Evolutionary conservation across 2,113 vertebrate species (phyloP), one percentile per base, ranked within the genome.

Genomic region (Cheirogaleus medius): DNA sequence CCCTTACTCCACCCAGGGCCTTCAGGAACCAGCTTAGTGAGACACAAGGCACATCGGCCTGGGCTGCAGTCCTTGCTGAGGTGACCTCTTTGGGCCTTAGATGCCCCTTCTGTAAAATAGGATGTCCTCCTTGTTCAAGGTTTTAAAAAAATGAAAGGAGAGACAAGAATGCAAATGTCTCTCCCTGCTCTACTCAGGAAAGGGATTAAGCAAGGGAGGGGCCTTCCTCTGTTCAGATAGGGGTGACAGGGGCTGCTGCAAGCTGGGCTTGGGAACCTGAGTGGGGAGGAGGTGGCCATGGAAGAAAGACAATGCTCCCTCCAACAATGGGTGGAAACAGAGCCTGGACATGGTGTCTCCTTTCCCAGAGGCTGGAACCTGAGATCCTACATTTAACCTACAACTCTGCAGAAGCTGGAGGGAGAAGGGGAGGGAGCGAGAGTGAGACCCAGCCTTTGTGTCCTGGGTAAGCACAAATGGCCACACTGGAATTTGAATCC

Each of bases 311-410:
- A 96, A 94, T 83, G 74, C 83, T 68, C 12, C 0, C 0, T 34
- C 8, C 47, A 78, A 81, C 91, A 87, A 58, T 58, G 85, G 54
- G 42, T 95, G 96, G 96, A 98, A 98, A 92, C 47, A 60, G 95
- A 96, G 58, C 96, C 95, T 68, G 17, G 15, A 54, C 0, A 4
- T 0, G 71, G 97, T 96, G 66, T 98, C 96, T 68, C 37, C 87
- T 98, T 98, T 98, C 97, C 87, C 87, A 69, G 83, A 86, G 90
- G 54, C 83, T 81, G 96, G 89, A 98, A 98, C 92, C 84, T 52
- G 96, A 98, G 97, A 69, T 14, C 89, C 68, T 42, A 10, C 91
- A 60, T 92, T 95, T 93, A 94, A 68, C 78, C 52, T 56, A 69
- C n/a, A 74, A 37, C 49, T 60, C 71, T 23, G 37, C 58, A 63